Base-by-base conservation (phyloP, 2,797 vertebrate species). In the Macroramphosus scolopax region DNA sequence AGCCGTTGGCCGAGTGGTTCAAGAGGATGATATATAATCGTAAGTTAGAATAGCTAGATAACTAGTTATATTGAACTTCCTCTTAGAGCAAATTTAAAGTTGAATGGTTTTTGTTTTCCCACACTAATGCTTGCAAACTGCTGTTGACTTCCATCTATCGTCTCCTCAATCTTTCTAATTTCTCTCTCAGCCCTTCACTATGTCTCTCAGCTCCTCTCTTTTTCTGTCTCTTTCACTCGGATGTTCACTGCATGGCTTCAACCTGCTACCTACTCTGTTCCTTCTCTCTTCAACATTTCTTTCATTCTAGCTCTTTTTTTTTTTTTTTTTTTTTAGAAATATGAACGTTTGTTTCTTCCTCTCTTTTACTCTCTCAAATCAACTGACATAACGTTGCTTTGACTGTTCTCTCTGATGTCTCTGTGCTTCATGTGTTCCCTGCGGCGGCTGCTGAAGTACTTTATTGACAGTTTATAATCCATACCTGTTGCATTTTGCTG, bases 211-310 rank as follows among this genome's bases (percentile, higher is more conserved):
- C 29, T 17, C 9, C 16, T 29, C 15, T 10, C 8, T 20, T 17
- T 8, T 37, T 18, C 37, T 54, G n/a, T 26, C 8, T 57, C 9
- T 35, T 37, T 15, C n/a, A n/a, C n/a, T n/a, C n/a, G n/a, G n/a
- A n/a, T n/a, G n/a, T n/a, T 47, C 60, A 47, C 66, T 65, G 66
- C 78, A 73, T 81, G 68, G 72, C 71, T 77, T 73, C 56, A 64
- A 52, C 49, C 59, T 61, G 56, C 67, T 72, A 43, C 65, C 65
- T 35, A 55, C 18, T 30, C 15, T 36, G 32, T n/a, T n/a, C n/a
- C n/a, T n/a, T n/a, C n/a, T n/a, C 24, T 48, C 15, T 17, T 44
- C 46, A 15, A 22, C 31, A 16, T 20, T 29, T 33, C 29, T 38
- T 37, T 28, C 24, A 43, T 50, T 62, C 31, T 9, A 0, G 44